phyloP scores from a whole-genome alignment of 2,888 invertebrate species.

The Pseudanteris insignis region DNA sequence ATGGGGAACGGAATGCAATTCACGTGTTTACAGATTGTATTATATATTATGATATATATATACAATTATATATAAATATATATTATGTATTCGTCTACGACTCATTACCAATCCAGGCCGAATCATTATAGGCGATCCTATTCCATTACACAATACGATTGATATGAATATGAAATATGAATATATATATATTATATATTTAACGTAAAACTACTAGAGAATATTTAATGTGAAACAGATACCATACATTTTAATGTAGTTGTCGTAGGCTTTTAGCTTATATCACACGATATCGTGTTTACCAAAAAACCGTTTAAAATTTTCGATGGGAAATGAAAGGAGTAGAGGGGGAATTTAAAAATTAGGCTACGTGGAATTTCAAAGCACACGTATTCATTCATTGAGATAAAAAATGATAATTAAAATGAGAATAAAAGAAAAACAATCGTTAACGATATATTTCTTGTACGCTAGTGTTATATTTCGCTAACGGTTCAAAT shows the following conservation, averaged over 20 bases:
- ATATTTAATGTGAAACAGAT: constrained; percentile 46
- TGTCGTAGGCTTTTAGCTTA: constrained; percentile 46
- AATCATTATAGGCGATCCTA: constrained; percentile 44
- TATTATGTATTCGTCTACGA: constrained; percentile 45
- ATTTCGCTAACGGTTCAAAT: constrained; percentile 28
- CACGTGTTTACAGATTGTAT: constrained; percentile 45
- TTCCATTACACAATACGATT: constrained; percentile 41
- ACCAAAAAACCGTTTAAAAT: constrained; percentile 13
- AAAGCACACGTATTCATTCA: too few species aligned
- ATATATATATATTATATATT: constrained; percentile 19
- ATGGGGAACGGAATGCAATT: constrained; percentile 38
- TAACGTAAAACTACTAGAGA: constrained; percentile 44
- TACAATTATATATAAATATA: constrained; percentile 38
- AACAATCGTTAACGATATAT: constrained; percentile 36
- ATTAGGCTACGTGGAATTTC: too few species aligned
- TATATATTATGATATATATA: constrained; percentile 45
- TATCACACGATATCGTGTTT: constrained; percentile 38
- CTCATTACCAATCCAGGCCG: constrained; percentile 46
- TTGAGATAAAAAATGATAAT: too few species aligned
- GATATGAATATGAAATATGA: constrained; percentile 36
- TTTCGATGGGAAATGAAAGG: constrained; percentile 5
- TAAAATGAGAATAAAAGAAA: constrained; percentile 28
- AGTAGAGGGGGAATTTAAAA: too few species aligned
- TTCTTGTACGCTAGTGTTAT: constrained; percentile 37
- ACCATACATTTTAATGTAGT: constrained; percentile 45